phyloP scores from a whole-genome alignment of 2,113 vertebrate genomes.

The Pantherophis guttatus region DNA sequence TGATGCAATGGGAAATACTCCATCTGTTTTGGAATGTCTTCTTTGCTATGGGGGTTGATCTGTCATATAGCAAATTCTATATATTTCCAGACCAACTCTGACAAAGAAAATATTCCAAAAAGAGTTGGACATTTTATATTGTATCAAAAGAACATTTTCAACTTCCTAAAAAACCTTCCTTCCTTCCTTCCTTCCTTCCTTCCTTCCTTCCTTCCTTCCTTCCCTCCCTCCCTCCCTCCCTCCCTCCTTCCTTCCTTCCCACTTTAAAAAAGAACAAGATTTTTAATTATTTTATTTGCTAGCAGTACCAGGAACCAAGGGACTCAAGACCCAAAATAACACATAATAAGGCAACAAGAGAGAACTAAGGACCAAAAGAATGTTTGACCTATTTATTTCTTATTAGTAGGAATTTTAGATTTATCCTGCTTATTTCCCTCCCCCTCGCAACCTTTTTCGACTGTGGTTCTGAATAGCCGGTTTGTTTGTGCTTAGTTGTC shows the following conservation, averaged over 20 bases:
- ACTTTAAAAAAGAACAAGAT: background rate
- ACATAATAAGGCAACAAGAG: background rate
- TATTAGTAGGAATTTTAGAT: background rate
- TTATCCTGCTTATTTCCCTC: background rate
- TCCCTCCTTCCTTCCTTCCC: background rate
- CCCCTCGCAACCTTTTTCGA: background rate
- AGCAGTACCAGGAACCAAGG: background rate
- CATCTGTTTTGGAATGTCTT: background rate
- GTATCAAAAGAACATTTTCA: background rate
- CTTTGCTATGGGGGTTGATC: background rate
- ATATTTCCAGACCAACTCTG: background rate
- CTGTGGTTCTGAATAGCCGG: background rate
- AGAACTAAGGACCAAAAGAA: background rate
- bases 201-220: background rate
- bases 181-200: background rate
- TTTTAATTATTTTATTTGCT: background rate
- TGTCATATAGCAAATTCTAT: background rate
- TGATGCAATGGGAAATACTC: background rate
- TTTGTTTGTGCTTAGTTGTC: conserved; percentile 19
- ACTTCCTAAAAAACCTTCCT: background rate
- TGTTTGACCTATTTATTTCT: background rate
- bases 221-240: fast-evolving
- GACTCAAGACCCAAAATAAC: background rate
- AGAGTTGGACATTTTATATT: background rate
- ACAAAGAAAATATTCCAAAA: background rate